phyloP scores from a whole-genome alignment of 2,113 vertebrate species.

The Progne subis region DNA sequence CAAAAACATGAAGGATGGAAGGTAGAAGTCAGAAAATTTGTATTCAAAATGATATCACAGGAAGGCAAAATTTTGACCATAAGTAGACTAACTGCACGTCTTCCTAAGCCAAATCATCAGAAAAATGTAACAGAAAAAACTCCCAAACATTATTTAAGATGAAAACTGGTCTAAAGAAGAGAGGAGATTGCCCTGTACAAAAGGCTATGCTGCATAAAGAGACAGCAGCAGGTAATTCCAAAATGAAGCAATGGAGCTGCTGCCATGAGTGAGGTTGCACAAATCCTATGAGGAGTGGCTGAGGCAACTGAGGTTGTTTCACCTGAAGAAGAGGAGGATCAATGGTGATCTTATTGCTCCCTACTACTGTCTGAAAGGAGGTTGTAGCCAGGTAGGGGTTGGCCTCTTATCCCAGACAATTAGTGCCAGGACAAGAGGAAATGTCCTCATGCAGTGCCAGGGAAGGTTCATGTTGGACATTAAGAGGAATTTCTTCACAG shows the following conservation, averaged over 20 bases:
- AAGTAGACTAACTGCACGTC: not conserved
- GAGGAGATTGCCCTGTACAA: rapidly evolving
- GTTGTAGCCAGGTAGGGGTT: not conserved
- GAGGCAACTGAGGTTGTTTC: not conserved
- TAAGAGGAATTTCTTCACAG: not conserved
- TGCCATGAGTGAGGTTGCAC: not conserved
- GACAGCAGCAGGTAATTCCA: not conserved
- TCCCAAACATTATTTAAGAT: not conserved
- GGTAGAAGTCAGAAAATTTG: not conserved
- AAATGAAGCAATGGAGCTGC: not conserved
- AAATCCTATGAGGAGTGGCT: not conserved
- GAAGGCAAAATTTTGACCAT: not conserved
- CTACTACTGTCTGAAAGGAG: not conserved
- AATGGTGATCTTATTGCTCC: not conserved
- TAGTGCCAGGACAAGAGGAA: not conserved
- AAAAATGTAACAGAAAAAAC: not conserved
- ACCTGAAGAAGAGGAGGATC: not conserved
- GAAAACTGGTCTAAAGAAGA: not conserved
- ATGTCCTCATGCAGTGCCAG: not conserved
- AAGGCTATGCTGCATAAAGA: not conserved
- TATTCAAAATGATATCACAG: not conserved
- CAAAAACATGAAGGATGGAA: not conserved
- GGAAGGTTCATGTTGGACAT: not conserved
- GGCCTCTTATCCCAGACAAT: not conserved
- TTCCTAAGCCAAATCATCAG: not conserved